These are phyloP conservation scores for Melanotaenia duboulayi DNA, from an alignment of 2,113 vertebrate genomes.

Conservation along the genomic window DNA sequence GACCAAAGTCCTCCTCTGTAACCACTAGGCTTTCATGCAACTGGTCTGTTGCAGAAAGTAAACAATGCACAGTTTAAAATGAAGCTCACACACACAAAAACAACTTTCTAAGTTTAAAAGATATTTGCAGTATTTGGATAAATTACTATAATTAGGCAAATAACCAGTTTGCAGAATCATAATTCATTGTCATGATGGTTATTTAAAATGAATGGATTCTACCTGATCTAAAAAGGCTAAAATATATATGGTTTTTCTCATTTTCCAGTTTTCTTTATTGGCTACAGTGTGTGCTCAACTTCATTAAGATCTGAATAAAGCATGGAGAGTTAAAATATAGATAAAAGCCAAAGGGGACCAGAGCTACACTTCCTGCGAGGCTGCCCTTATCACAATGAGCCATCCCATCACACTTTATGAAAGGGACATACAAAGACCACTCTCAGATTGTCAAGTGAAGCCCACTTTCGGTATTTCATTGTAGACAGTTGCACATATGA, in stretches of 20 bases:
- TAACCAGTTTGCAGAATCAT: conserved; percentile 42
- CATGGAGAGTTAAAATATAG: conserved; percentile 25
- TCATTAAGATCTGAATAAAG: conserved; percentile 30
- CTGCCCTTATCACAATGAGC: conserved; percentile 33
- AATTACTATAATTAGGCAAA: conserved; percentile 39
- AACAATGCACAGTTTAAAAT: conserved; percentile 27
- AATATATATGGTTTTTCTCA: conserved; percentile 29
- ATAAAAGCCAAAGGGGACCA: conserved; percentile 29
- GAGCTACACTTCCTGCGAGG: conserved; percentile 1
- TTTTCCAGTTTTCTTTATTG: conserved; percentile 19
- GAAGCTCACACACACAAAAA: conserved; percentile 47
- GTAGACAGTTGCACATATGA: conserved; percentile 2
- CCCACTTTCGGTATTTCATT: conserved; percentile 55
- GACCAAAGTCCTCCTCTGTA: too few relatives aligned
- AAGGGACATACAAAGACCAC: conserved; percentile 59
- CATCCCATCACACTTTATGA: conserved; percentile 53
- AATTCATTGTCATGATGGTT: conserved; percentile 30
- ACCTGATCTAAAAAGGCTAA: conserved; percentile 26
- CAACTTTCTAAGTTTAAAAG: conserved; percentile 30
- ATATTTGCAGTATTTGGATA: conserved; percentile 48
- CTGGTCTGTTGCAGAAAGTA: conserved; percentile 38
- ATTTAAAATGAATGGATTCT: conserved; percentile 34
- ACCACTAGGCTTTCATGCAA: conserved; percentile 35
- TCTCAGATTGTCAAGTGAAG: conserved; percentile 48
- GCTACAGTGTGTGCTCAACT: conserved; percentile 6